Evolutionary conservation across 1,140 invertebrate genomes (phyloP).

Genomic region (Zelostemma sp.): DNA sequence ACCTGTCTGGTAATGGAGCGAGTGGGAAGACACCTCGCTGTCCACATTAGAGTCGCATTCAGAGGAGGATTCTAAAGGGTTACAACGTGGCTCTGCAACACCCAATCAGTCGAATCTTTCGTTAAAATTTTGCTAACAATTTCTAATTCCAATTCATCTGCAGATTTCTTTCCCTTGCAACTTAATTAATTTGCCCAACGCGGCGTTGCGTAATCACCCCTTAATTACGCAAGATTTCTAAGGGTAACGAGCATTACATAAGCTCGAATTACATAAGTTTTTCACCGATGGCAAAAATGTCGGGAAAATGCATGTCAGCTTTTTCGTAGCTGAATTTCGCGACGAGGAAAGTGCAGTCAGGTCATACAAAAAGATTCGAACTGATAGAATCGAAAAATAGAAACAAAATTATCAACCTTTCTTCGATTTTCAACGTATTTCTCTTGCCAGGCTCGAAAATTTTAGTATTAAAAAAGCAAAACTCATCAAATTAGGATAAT

Average conservation of each 20-base stretch:
- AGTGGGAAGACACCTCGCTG: conserved; percentile 84
- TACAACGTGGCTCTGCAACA: conserved; percentile 76
- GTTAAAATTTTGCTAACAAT: conserved; percentile 42
- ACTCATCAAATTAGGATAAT: too few relatives aligned
- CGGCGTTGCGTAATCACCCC: too few relatives aligned
- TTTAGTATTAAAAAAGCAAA: too few relatives aligned
- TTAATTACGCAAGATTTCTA: too few relatives aligned
- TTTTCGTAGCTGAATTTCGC: not conserved
- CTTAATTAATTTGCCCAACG: conserved; percentile 5
- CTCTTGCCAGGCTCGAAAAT: too few relatives aligned
- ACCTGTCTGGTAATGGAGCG: conserved; percentile 83
- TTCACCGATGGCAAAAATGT: too few relatives aligned
- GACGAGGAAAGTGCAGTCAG: conserved; percentile 67
- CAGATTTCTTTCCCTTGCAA: too few relatives aligned
- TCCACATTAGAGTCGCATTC: conserved; percentile 81
- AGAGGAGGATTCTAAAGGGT: conserved; percentile 76
- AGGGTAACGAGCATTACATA: too few relatives aligned
- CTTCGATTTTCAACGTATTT: too few relatives aligned
- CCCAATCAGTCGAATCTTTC: conserved; percentile 62
- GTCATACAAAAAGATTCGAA: conserved; percentile 58
- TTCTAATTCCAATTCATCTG: conserved; percentile 19
- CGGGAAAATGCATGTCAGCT: not conserved
- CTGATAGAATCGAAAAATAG: too few relatives aligned
- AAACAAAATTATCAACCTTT: too few relatives aligned
- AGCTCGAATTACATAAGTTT: too few relatives aligned